A percentile compares a stretch with the other conserved stretches of the same genome.
These are phyloP conservation scores for Anguilla japonica DNA, from an alignment of 2,113 vertebrate species.

Conservation along the genomic window DNA sequence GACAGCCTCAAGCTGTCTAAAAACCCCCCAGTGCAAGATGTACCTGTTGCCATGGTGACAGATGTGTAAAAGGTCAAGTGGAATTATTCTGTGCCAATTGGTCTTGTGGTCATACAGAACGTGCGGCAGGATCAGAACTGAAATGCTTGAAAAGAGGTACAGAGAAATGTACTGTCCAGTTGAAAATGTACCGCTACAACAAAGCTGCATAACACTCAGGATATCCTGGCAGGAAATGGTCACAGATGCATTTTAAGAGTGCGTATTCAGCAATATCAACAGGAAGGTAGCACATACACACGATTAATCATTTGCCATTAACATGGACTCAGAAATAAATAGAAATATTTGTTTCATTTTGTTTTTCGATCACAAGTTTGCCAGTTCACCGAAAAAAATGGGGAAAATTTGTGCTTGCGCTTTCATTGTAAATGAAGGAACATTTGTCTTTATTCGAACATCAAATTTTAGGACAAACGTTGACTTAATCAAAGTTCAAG, in stretches of 20 bases:
- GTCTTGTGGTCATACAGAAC: not conserved
- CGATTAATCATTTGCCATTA: not conserved
- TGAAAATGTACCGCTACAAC: not conserved
- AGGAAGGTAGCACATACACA: slow-evolving; percentile 1
- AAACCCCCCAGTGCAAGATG: not conserved
- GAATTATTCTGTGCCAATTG: not conserved
- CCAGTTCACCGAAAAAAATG: too few relatives aligned
- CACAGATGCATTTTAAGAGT: not conserved
- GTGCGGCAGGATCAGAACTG: not conserved
- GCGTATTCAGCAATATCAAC: not conserved
- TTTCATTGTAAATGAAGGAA: not conserved
- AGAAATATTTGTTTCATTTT: not conserved
- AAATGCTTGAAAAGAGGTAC: not conserved
- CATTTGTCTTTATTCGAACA: not conserved
- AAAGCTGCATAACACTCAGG: not conserved
- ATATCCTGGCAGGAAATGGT: not conserved
- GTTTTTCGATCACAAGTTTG: too few relatives aligned
- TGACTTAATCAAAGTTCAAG: not conserved
- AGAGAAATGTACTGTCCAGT: not conserved
- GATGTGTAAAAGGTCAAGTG: slow-evolving; percentile 10
- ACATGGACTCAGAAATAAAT: not conserved
- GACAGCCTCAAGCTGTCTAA: not conserved
- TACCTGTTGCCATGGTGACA: slow-evolving; percentile 18
- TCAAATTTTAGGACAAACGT: not conserved
- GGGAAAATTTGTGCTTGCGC: not conserved